These are phyloP conservation scores for Emys orbicularis DNA, from an alignment of 2,797 vertebrate genomes.

Conservation along the genomic window DNA sequence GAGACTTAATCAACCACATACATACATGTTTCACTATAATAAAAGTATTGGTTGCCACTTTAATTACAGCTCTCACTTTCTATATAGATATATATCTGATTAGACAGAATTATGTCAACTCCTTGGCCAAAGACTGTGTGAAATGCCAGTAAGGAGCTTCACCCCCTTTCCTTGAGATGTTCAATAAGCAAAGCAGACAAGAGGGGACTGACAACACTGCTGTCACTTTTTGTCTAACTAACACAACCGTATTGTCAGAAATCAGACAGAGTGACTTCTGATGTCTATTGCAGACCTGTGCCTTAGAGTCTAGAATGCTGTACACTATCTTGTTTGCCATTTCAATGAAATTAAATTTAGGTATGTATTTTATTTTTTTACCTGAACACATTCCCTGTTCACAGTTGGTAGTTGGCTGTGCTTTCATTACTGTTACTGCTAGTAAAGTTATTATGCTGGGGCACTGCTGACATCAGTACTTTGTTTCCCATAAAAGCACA, in stretches of 20 bases:
- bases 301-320: not conserved
- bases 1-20: not conserved
- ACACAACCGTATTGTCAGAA: not conserved
- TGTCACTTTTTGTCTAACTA: slow-evolving; percentile 16
- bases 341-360: not conserved
- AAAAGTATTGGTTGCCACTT: not conserved
- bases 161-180: not conserved
- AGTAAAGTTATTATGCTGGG: slow-evolving; percentile 24
- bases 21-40: not conserved
- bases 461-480: not conserved
- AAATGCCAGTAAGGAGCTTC: not conserved
- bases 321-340: not conserved
- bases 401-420: not conserved
- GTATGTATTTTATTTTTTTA: not conserved
- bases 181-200: not conserved
- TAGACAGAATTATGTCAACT: not conserved
- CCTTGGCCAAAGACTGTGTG: slow-evolving; percentile 6
- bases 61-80: not conserved
- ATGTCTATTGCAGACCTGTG: not conserved
- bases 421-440: slow-evolving; percentile 29
- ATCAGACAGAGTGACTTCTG: not conserved
- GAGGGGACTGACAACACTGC: not conserved
- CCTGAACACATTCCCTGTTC: not conserved
- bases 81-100: not conserved
- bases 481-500: slow-evolving; percentile 37